Percentiles rank a stretch among this genome's conserved stretches.
Evolutionary conservation across 1,140 invertebrate species (phyloP).

Genomic region (Andrena cerasifolii): DNA sequence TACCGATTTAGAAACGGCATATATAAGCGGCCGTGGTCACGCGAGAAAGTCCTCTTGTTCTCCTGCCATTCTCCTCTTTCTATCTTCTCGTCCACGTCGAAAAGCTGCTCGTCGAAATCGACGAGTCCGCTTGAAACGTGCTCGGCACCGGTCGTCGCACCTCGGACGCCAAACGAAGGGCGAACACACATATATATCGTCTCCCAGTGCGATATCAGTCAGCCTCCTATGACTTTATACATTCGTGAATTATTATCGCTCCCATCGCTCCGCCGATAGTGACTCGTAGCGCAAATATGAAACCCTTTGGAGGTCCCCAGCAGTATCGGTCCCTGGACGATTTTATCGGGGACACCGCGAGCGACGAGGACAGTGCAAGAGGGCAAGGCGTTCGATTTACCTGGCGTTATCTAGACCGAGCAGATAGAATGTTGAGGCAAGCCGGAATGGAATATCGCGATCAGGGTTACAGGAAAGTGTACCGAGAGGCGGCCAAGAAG

Average conservation of each 20-base stretch:
- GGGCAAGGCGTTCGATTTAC: conserved; percentile 24
- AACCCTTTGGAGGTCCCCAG: too few relatives aligned
- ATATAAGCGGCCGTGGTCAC: background rate
- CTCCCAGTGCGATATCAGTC: too few relatives aligned
- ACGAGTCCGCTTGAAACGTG: too few relatives aligned
- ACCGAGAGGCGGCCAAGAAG: conserved; percentile 43
- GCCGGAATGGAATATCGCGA: conserved; percentile 69
- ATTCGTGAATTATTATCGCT: too few relatives aligned
- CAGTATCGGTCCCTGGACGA: conserved; percentile 15
- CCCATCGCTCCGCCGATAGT: too few relatives aligned
- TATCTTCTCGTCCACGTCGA: background rate
- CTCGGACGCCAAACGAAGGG: too few relatives aligned
- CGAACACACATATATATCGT: too few relatives aligned
- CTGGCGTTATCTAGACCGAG: conserved; percentile 59
- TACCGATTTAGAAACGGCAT: conserved; percentile 2
- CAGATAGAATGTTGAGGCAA: conserved; percentile 71
- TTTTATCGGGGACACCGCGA: conserved; percentile 29
- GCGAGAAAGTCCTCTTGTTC: background rate
- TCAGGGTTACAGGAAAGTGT: conserved; percentile 67
- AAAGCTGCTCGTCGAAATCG: background rate
- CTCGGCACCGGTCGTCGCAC: too few relatives aligned
- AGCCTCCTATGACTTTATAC: too few relatives aligned
- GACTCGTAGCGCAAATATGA: too few relatives aligned
- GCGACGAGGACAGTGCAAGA: conserved; percentile 35
- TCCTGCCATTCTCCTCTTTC: background rate